Conservation (phyloP, 1,140 invertebrate genomes). For the Leptonema lineaticorne region DNA sequence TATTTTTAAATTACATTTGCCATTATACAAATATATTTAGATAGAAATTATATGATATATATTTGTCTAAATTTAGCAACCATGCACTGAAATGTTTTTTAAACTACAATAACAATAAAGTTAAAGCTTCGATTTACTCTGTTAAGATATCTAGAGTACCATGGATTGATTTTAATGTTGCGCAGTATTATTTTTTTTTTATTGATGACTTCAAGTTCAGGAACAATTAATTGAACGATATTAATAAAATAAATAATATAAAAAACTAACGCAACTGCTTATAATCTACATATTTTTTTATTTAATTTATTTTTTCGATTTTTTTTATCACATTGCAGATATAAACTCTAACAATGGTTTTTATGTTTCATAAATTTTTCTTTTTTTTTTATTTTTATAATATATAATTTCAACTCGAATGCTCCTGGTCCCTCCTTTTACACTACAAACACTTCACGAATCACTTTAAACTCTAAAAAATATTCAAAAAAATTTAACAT, state of each 20-base stretch:
- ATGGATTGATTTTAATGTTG: background rate
- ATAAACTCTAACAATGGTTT: constrained; percentile 12
- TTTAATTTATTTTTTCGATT: constrained; percentile 24
- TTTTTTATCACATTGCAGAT: constrained; percentile 25
- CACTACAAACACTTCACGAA: background rate
- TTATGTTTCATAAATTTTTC: constrained; percentile 23
- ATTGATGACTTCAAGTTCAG: constrained; percentile 8
- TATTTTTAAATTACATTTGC: background rate
- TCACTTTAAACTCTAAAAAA: background rate
- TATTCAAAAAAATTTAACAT: constrained; percentile 2
- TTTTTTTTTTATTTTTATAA: constrained; percentile 19
- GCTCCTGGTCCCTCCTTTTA: constrained; percentile 22
- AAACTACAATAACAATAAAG: constrained; percentile 3
- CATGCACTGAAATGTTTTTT: constrained; percentile 4
- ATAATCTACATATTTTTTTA: background rate
- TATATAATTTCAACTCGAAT: constrained; percentile 8
- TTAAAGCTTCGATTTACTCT: constrained; percentile 14
- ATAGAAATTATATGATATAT: background rate
- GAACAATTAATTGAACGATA: constrained; percentile 6
- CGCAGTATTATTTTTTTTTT: background rate
- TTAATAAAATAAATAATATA: constrained; percentile 3
- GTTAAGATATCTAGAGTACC: constrained; percentile 1
- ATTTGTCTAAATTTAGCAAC: constrained; percentile 5
- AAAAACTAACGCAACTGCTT: too few species aligned
- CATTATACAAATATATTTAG: background rate